These are phyloP conservation scores for Papilio xuthus DNA, from an alignment of 1,140 invertebrate species.

Conservation along the genomic window DNA sequence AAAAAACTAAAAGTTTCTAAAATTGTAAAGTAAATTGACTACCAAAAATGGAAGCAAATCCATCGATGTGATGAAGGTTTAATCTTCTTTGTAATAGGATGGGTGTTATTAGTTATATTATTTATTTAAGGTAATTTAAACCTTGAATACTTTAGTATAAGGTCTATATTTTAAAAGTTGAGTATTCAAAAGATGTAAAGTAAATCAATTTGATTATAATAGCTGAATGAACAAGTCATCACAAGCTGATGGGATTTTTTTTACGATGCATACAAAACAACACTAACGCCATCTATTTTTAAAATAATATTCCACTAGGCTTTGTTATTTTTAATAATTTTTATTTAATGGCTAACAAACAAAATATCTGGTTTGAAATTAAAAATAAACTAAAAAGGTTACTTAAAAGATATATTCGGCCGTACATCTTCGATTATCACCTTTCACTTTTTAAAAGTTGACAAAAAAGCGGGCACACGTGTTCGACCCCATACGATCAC, in stretches of 20 bases:
- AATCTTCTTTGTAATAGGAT: constrained; percentile 40
- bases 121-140: not conserved
- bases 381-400: not conserved
- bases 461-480: constrained; percentile 51
- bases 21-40: constrained; percentile 35
- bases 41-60: constrained; percentile 40
- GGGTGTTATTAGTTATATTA: not conserved
- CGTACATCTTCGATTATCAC: not conserved
- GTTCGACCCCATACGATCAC: constrained; percentile 51
- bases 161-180: not conserved
- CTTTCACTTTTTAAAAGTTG: constrained; percentile 30
- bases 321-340: no score
- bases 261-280: not conserved
- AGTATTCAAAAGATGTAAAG: not conserved
- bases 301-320: not conserved
- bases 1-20: not conserved
- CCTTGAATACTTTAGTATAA: not conserved
- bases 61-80: constrained; percentile 41
- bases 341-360: not conserved
- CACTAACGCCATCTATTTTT: not conserved
- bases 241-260: constrained; percentile 32
- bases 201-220: not conserved
- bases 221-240: constrained; percentile 6
- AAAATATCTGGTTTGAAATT: not conserved
- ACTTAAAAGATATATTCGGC: not conserved